A percentile compares a stretch with the other conserved stretches of the same genome.
Evolutionary conservation across 2,888 invertebrate species (phyloP).

Genomic region (Blera fallax): DNA sequence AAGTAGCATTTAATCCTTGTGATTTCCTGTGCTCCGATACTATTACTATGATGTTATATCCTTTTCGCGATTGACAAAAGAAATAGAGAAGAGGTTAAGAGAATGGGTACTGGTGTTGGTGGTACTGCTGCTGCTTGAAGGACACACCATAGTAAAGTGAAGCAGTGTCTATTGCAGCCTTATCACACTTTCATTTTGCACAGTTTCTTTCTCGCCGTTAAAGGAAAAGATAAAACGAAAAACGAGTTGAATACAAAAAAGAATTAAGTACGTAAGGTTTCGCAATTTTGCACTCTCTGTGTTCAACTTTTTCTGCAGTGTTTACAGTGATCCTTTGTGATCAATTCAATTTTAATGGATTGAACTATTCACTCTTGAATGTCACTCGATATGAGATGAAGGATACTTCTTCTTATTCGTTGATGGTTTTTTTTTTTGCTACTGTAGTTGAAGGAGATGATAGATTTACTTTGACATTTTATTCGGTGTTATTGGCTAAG

Average conservation of each 20-base stretch:
- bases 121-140: neutral
- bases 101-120: neutral
- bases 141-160: neutral
- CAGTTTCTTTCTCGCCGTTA: neutral
- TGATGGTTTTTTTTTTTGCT: neutral
- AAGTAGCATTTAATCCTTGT: conserved; percentile 68
- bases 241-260: neutral
- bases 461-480: conserved; percentile 60
- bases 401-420: neutral
- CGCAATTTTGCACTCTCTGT: conserved; percentile 38
- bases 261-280: conserved; percentile 2
- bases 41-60: conserved; percentile 50
- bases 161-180: conserved; percentile 19
- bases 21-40: conserved; percentile 49
- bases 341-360: conserved; percentile 62
- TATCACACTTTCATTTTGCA: conserved; percentile 10
- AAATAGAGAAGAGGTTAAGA: conserved; percentile 1
- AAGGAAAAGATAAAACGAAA: neutral
- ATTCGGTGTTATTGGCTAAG: conserved; percentile 52
- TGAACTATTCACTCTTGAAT: conserved; percentile 55
- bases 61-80: conserved; percentile 58
- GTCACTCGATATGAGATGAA: conserved; percentile 38
- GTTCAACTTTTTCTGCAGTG: conserved; percentile 38
- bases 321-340: conserved; percentile 67
- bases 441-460: conserved; percentile 39